Percentiles rank a stretch among this genome's conserved stretches.
phyloP scores from a whole-genome alignment of 2,888 invertebrate species.

The Thelaira solivaga region DNA sequence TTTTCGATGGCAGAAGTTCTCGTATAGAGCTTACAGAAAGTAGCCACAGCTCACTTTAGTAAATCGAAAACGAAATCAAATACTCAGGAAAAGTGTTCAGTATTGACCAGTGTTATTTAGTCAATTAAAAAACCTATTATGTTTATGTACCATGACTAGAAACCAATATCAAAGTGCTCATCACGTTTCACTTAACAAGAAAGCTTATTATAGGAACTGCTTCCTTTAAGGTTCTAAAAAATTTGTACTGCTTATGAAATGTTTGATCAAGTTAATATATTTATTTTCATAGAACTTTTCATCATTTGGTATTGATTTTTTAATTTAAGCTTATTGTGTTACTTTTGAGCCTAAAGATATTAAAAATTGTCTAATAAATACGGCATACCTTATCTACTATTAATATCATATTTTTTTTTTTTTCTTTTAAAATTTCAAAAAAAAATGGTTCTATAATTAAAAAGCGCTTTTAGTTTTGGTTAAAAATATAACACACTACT shows the following conservation, averaged over 20 bases:
- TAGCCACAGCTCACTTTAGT: too few species aligned
- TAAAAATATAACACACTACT: constrained; percentile 17
- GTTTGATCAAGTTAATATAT: constrained; percentile 11
- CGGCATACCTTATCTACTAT: too few species aligned
- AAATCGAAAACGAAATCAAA: too few species aligned
- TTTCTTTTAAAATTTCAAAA: background rate
- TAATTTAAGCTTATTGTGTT: constrained; percentile 44
- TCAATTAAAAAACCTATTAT: too few species aligned
- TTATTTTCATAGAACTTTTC: constrained; percentile 32
- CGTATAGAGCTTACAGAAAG: too few species aligned
- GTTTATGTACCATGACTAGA: too few species aligned
- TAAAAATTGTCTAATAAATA: constrained; percentile 27
- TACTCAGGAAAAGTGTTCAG: too few species aligned
- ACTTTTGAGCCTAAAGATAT: constrained; percentile 39
- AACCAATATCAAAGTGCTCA: too few species aligned
- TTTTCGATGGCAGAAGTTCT: too few species aligned
- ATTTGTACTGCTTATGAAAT: background rate
- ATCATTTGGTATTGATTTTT: constrained; percentile 21
- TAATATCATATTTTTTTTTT: too few species aligned
- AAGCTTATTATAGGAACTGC: background rate
- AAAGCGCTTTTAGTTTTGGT: constrained; percentile 34
- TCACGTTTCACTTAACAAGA: too few species aligned
- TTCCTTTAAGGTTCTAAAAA: background rate
- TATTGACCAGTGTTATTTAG: too few species aligned
- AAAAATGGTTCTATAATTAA: constrained; percentile 38